Percentiles rank a stretch among this genome's conserved stretches.
phyloP scores from a whole-genome alignment of 92 coral and sea anemone genomes.

The Anthopleura xanthogrammica region DNA sequence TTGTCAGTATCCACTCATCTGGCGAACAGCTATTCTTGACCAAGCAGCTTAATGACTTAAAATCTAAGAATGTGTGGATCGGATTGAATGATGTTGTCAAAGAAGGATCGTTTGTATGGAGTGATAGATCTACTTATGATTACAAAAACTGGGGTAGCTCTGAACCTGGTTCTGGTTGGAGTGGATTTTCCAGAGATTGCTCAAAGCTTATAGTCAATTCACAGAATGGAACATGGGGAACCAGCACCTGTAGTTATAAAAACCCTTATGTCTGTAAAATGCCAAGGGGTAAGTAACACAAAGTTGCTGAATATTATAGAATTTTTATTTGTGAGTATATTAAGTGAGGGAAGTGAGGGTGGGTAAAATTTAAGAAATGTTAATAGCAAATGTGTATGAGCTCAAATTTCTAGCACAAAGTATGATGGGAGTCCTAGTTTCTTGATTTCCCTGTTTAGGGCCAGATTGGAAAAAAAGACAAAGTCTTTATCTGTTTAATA shows the following conservation, averaged over 20 bases:
- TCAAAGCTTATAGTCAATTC: conserved; percentile 6
- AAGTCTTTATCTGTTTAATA: too few relatives aligned
- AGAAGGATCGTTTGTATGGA: conserved; percentile 45
- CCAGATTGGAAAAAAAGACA: too few relatives aligned
- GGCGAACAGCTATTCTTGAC: conserved; percentile 70
- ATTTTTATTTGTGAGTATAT: too few relatives aligned
- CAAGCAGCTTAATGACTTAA: conserved; percentile 43
- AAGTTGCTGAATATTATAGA: too few relatives aligned
- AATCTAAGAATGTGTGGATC: conserved; percentile 44
- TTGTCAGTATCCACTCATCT: conserved; percentile 61
- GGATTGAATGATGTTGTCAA: conserved; percentile 32
- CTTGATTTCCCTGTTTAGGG: too few relatives aligned
- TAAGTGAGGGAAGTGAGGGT: too few relatives aligned
- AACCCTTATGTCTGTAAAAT: conserved; percentile 39
- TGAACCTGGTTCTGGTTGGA: conserved; percentile 37
- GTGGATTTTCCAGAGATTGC: conserved; percentile 12
- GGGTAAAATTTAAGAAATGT: too few relatives aligned
- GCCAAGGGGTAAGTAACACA: conserved; percentile 24
- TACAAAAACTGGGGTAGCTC: conserved; percentile 36
- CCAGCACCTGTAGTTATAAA: conserved; percentile 25
- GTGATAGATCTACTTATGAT: conserved; percentile 36
- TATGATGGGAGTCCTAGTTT: too few relatives aligned
- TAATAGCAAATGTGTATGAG: too few relatives aligned
- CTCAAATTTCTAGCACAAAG: too few relatives aligned
- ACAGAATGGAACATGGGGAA: conserved; percentile 30